Percentiles rank a stretch among this genome's conserved stretches.
These are phyloP conservation scores for Dione juno DNA, from an alignment of 2,888 invertebrate genomes.

Conservation along the genomic window DNA sequence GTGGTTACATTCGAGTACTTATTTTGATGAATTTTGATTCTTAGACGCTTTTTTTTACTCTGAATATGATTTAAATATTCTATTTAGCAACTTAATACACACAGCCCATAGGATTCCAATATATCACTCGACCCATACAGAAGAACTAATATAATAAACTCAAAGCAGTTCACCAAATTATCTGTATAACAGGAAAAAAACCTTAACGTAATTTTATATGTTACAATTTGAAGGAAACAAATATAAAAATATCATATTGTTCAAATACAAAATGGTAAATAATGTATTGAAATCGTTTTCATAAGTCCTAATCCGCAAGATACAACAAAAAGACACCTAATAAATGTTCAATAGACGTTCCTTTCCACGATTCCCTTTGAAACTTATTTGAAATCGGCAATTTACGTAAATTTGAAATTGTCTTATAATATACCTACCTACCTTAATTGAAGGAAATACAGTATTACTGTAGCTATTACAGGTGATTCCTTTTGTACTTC, in stretches of 20 bases:
- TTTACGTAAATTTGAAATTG: constrained; percentile 17
- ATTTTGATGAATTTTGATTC: too few relatives aligned
- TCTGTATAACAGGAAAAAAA: not conserved
- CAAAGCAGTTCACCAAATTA: too few relatives aligned
- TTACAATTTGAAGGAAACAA: too few relatives aligned
- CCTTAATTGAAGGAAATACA: constrained; percentile 4
- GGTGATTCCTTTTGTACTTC: not conserved
- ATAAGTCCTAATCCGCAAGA: not conserved
- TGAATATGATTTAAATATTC: too few relatives aligned
- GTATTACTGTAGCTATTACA: not conserved
- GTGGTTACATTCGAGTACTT: too few relatives aligned
- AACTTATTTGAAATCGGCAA: constrained; percentile 8
- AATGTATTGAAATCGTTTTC: constrained; percentile 10
- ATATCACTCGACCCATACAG: too few relatives aligned
- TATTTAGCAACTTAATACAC: too few relatives aligned
- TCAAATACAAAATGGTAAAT: not conserved
- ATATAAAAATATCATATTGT: constrained; percentile 5
- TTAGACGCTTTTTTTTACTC: too few relatives aligned
- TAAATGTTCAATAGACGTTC: constrained; percentile 1
- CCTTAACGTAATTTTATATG: not conserved
- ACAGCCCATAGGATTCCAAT: too few relatives aligned
- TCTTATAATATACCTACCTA: not conserved
- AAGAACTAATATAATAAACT: too few relatives aligned
- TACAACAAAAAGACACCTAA: constrained; percentile 8
- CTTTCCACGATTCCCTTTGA: not conserved